A percentile compares a stretch with the other conserved stretches of the same genome.
phyloP scores from a whole-genome alignment of 2,797 vertebrate genomes.

The Chaetophractus vellerosus region DNA sequence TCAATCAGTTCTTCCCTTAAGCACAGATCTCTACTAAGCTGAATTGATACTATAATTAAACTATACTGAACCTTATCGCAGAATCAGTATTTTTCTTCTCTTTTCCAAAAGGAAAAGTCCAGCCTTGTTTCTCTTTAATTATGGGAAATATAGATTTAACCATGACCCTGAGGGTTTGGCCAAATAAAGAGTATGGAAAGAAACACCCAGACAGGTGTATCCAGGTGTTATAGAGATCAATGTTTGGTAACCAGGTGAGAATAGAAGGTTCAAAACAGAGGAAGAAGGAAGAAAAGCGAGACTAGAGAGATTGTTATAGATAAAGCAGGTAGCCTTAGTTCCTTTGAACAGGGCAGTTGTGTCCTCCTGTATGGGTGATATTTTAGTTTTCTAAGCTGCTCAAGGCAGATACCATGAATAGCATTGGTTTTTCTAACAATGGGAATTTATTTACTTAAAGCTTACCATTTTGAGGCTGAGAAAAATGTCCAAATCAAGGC shows the following conservation, averaged over 20 bases:
- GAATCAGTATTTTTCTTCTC: neutral
- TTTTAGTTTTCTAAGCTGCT: too few species aligned
- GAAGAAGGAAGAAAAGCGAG: rapidly evolving
- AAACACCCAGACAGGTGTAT: neutral
- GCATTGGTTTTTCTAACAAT: too few species aligned
- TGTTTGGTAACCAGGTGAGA: neutral
- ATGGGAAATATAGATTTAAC: neutral
- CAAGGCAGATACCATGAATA: too few species aligned
- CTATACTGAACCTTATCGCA: neutral
- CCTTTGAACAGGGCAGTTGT: neutral
- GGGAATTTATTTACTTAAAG: too few species aligned
- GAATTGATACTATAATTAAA: neutral
- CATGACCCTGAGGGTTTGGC: neutral
- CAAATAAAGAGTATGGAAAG: neutral
- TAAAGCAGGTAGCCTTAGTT: rapidly evolving
- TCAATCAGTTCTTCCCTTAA: neutral
- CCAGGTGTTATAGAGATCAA: rapidly evolving
- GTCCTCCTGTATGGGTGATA: too few species aligned
- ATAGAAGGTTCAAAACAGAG: too few species aligned
- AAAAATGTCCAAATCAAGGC: too few species aligned
- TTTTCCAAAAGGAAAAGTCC: neutral
- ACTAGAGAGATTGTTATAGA: neutral
- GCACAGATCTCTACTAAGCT: neutral
- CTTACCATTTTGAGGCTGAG: too few species aligned
- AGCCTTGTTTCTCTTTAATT: neutral